Base-by-base conservation (phyloP, 1,140 invertebrate species). In the Lordiphosa clarofinis region DNA sequence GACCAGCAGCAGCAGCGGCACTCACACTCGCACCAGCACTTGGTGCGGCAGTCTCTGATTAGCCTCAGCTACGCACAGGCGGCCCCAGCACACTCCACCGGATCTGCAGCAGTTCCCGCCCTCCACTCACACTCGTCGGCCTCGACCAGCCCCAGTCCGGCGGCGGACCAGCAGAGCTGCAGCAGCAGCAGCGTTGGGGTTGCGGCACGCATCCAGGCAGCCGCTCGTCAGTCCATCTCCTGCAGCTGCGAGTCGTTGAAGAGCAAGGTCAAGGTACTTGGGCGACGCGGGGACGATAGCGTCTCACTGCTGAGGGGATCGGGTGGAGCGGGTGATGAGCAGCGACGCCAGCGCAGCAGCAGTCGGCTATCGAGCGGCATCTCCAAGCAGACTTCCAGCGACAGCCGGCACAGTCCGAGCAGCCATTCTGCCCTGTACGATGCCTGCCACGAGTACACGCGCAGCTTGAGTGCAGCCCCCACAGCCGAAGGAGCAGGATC, bases 21-120 rank as follows among this genome's bases (percentile, higher is more conserved):
- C 55, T 88, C 82, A 50, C 81, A 87, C 56, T 88, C 87, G 46
- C 87, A 87, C 48, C 87, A 87, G 54, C 73, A 88, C 39, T 61
- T 88, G 70, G 76, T 86, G 62, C 87, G 87, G 46, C 87, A 88
- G 81, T 88, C 87, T 63, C 65, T 88, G 76, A 67, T 84, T 63
- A 88, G 87, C 72, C 87, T 88, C 49, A 84, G 69, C 40, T 75
- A 88, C 73, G 86, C 81, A 42, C 79, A 88, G 84, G 69, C 73
- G 55, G 62, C 38, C 13, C 11, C 52, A 33, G 36, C 38, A 54
- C 28, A 31, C 28, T 1, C 28, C 28, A 31, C 28, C 28, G 28
- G 28, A 31, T 31, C 28, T 5, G 49, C 43, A 31, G 43, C 63
- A 31, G 55, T 43, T 4, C 54, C 63, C 13, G 64, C 70, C 70